Evolutionary conservation across 2,888 invertebrate genomes (phyloP).

Genomic region (Cataglyphis livida): DNA sequence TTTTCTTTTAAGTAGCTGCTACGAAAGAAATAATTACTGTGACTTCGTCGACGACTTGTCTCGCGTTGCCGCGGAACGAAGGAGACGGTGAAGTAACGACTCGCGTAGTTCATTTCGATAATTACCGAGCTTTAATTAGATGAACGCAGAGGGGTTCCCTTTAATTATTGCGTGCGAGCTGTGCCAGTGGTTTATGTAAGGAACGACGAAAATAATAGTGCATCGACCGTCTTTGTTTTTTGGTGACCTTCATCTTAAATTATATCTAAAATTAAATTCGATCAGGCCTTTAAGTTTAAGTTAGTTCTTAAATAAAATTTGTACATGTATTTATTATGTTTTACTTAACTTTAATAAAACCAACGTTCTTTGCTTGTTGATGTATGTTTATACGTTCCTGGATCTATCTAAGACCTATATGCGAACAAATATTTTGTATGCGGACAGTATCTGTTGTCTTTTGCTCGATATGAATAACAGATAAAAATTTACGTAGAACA

Average conservation of each 20-base stretch:
- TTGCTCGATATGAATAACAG: background rate
- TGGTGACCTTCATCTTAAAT: constrained; percentile 50
- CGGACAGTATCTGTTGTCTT: background rate
- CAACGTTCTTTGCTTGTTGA: background rate
- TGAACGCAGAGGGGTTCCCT: constrained; percentile 59
- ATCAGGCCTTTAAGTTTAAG: background rate
- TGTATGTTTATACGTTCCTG: background rate
- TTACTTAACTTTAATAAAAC: background rate
- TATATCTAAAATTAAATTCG: constrained; percentile 35
- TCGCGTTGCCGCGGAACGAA: constrained; percentile 1
- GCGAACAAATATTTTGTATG: background rate
- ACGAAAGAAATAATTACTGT: constrained; percentile 20
- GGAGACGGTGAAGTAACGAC: constrained; percentile 47
- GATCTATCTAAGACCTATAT: background rate
- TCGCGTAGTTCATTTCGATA: constrained; percentile 73
- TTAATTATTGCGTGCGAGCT: constrained; percentile 73
- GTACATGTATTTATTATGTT: background rate
- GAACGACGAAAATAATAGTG: constrained; percentile 72
- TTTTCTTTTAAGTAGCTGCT: background rate
- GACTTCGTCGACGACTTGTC: constrained; percentile 1
- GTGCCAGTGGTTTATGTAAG: constrained; percentile 69
- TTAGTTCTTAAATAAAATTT: background rate
- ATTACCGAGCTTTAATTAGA: constrained; percentile 74
- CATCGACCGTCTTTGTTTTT: constrained; percentile 45
- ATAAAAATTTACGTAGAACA: background rate